A percentile compares a stretch with the other conserved stretches of the same genome.
These are phyloP conservation scores for Gila robusta DNA, from an alignment of 2,797 vertebrate species.

Conservation along the genomic window DNA sequence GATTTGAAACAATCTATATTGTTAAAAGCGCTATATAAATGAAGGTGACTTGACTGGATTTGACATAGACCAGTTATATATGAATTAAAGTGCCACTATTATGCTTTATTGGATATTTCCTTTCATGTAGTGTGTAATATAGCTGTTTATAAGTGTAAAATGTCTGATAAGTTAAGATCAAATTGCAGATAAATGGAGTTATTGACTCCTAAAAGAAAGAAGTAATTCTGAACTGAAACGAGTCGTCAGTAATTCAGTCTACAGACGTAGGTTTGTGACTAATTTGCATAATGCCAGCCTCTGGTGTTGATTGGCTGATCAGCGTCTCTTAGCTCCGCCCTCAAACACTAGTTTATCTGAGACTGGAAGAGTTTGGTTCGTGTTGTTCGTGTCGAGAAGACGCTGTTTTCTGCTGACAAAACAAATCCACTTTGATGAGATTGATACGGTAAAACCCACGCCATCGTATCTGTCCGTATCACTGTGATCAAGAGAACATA, in stretches of 20 bases:
- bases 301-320: not conserved
- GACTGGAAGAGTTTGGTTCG: not conserved
- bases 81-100: not conserved
- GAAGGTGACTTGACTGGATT: too few relatives aligned
- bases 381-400: not conserved
- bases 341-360: not conserved
- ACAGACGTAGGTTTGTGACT: not conserved
- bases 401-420: not conserved
- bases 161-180: not conserved
- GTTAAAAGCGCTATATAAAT: too few relatives aligned
- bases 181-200: not conserved
- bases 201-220: not conserved
- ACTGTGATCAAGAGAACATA: not conserved
- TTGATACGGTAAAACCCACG: not conserved
- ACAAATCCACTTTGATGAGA: not conserved
- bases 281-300: not conserved
- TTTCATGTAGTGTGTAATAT: not conserved
- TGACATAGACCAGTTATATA: not conserved
- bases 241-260: not conserved
- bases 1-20: too few relatives aligned
- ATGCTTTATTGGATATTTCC: not conserved
- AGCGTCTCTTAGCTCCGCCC: not conserved
- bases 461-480: not conserved
- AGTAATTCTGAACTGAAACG: not conserved
- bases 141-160: not conserved